Conservation (phyloP, 2,888 invertebrate species). For the Himalopsyche tibetana region DNA sequence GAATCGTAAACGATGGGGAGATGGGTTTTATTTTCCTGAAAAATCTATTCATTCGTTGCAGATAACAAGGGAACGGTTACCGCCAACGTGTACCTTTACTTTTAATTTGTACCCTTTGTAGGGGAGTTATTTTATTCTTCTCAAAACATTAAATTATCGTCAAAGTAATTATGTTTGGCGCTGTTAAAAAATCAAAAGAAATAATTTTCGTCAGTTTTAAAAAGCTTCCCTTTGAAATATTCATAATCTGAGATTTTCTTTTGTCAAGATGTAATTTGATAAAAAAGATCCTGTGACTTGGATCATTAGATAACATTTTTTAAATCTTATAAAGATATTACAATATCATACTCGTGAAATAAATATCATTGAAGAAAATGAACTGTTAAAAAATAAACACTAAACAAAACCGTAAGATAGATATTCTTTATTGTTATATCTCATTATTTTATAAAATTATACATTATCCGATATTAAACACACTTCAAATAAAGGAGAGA, state of each 20-base stretch:
- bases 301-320: too few relatives aligned
- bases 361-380: too few relatives aligned
- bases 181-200: conserved; percentile 56
- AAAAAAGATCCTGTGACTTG: background rate
- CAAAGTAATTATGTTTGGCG: conserved; percentile 63
- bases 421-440: too few relatives aligned
- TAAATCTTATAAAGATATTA: too few relatives aligned
- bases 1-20: conserved; percentile 62
- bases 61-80: conserved; percentile 63
- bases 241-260: background rate
- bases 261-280: background rate
- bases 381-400: too few relatives aligned
- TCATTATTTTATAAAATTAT: too few relatives aligned
- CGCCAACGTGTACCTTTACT: conserved; percentile 55
- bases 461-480: too few relatives aligned
- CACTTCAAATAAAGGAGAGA: too few relatives aligned
- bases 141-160: conserved; percentile 65
- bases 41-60: conserved; percentile 60
- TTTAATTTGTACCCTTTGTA: conserved; percentile 64
- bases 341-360: too few relatives aligned
- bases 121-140: conserved; percentile 49
- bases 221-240: conserved; percentile 7
- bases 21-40: conserved; percentile 63
- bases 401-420: too few relatives aligned
- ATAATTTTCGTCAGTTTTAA: conserved; percentile 38